Base-by-base conservation (phyloP, 2,888 invertebrate genomes). In the Pollenia amentaria region DNA sequence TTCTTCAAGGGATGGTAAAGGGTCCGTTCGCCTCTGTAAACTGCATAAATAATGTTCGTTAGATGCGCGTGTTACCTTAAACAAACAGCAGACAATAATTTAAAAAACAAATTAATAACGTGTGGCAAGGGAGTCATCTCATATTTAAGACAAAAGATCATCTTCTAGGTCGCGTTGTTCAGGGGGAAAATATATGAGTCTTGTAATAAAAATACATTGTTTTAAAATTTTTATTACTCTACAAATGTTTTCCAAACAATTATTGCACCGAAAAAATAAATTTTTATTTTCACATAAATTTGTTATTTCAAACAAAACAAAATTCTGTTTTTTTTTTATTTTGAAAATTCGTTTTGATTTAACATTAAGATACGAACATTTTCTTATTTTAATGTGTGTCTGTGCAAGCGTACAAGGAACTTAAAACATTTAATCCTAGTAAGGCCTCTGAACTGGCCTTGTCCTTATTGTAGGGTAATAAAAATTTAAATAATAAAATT, bases 191-290 rank as follows among this genome's bases (percentile, higher is more conserved):
- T 64, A 55, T 67, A n/a, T 38, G 64, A 42, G 51, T 16, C 38
- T 72, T 10, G 55, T 55, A 80, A 51, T 62, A 75, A 86, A 55
- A 70, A 79, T 75, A 70, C 21, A 70, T 60, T 69, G 78, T 86
- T 77, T 60, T 44, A 40, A 44, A 55, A 55, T 51, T 83, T 87
- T 87, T 84, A 87, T 87, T 76, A 55, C 76, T 77, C 80, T 80
- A 77, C 84, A 87, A 87, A 87, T 87, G 84, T 87, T 87, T 77
- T 83, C 4, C 46, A 73, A 87, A 62, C 79, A 80, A 84, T 87
- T 72, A 82, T 82, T 44, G 42, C 10, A 86, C 55, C 62, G 40
- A 87, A 86, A 82, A 69, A 29, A 80, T 46, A 72, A 70, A 57
- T 78, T 78, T 81, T 77, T 44, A 70, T 64, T 86, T 80, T 84